Evolutionary conservation across 2,797 vertebrate species (phyloP).

Genomic region (Sebastes paucispinis): DNA sequence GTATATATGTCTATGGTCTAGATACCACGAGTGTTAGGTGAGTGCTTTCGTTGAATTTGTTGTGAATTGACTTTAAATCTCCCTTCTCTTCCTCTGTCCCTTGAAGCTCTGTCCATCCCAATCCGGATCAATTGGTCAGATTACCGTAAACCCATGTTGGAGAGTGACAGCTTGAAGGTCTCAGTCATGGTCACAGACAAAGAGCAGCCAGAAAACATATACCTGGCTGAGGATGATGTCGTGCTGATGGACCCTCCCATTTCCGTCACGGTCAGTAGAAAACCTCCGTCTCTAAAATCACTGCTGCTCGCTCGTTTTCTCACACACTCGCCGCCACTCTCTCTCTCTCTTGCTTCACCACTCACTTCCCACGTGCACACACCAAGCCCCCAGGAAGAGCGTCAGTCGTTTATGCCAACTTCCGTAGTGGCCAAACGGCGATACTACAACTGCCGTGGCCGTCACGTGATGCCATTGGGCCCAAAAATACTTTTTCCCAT

Average conservation of each 20-base stretch:
- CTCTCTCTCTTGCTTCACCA: no score
- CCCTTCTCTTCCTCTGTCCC: background rate
- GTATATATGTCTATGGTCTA: background rate
- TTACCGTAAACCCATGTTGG: conserved; percentile 70
- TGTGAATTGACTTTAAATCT: background rate
- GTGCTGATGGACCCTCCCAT: conserved; percentile 74
- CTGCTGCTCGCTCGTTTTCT: no score
- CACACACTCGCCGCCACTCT: no score
- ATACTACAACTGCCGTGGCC: no score
- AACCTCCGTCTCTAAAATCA: background rate
- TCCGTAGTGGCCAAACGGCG: no score
- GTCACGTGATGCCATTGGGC: no score
- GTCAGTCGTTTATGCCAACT: no score
- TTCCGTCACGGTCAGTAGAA: conserved; percentile 70
- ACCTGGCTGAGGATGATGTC: conserved; percentile 79
- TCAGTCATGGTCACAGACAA: conserved; percentile 69
- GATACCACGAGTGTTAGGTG: background rate
- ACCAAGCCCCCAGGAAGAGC: no score
- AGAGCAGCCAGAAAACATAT: background rate
- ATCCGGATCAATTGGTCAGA: conserved; percentile 67
- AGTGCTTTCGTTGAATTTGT: background rate
- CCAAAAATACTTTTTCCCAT: no score
- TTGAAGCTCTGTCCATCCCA: conserved; percentile 57
- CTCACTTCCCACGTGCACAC: no score
- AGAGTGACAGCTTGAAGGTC: conserved; percentile 79